Conservation (phyloP, 2,888 invertebrate genomes). For the Andrena camellia region DNA sequence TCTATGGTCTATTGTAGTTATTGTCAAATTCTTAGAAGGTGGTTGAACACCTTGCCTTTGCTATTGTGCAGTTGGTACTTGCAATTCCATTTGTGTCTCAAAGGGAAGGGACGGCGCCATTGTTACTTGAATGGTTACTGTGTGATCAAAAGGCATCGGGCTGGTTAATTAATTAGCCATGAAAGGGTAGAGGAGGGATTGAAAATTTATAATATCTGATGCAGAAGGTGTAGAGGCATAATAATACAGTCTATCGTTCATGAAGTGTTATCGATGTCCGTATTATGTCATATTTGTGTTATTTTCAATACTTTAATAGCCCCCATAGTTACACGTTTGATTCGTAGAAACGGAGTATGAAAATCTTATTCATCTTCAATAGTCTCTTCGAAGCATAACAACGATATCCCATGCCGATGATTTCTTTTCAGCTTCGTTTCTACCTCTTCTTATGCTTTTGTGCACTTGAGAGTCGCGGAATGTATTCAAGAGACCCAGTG, state of each 20-base stretch:
- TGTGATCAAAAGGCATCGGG: neutral
- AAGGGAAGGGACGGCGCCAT: neutral
- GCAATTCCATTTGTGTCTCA: constrained; percentile 3
- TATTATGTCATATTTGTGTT: too few relatives aligned
- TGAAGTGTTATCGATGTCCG: too few relatives aligned
- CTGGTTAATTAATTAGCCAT: neutral
- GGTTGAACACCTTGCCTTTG: constrained; percentile 26
- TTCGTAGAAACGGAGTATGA: neutral
- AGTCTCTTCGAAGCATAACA: too few relatives aligned
- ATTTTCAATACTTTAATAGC: too few relatives aligned
- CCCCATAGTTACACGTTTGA: too few relatives aligned
- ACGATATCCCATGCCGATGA: too few relatives aligned
- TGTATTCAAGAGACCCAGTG: constrained; percentile 29
- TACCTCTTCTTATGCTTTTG: neutral
- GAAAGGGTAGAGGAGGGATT: neutral
- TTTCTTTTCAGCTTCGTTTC: neutral
- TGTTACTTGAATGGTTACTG: neutral
- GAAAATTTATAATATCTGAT: neutral
- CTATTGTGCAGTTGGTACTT: constrained; percentile 30
- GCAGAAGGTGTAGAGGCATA: too few relatives aligned
- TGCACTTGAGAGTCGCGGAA: neutral
- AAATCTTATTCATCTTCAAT: too few relatives aligned
- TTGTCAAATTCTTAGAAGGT: constrained; percentile 71
- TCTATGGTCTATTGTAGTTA: constrained; percentile 63
- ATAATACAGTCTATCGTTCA: too few relatives aligned